A percentile compares a stretch with the other conserved stretches of the same genome.
Conservation (phyloP, 2,113 vertebrate species). For the Lophius piscatorius region DNA sequence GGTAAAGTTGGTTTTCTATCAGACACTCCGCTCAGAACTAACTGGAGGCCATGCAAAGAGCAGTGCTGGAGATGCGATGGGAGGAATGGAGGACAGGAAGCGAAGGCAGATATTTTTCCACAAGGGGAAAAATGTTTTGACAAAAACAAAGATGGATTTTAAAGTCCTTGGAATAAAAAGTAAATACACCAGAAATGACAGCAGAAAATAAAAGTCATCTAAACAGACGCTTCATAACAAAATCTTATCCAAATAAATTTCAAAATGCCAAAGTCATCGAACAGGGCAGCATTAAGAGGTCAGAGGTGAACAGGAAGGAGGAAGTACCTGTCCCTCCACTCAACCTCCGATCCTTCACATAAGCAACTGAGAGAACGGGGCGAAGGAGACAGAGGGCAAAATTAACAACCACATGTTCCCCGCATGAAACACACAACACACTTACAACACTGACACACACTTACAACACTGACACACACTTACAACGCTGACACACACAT, state of each 20-base stretch:
- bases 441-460: constrained; percentile 1
- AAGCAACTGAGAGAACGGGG: constrained; percentile 89
- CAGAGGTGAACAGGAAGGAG: constrained; percentile 78
- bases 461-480: background rate
- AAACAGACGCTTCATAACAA: constrained; percentile 51
- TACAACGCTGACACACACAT: no score
- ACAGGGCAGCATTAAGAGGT: constrained; percentile 65
- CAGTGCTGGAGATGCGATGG: constrained; percentile 65
- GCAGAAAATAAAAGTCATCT: constrained; percentile 29
- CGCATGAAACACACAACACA: constrained; percentile 44
- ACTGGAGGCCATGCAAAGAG: constrained; percentile 71
- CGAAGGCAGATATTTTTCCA: constrained; percentile 68
- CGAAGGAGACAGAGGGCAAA: constrained; percentile 74
- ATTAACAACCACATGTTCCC: constrained; percentile 70
- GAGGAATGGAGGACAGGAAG: constrained; percentile 27
- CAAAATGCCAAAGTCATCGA: constrained; percentile 50
- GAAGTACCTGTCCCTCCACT: constrained; percentile 96
- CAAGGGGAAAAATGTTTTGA: constrained; percentile 62
- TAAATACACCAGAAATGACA: constrained; percentile 15
- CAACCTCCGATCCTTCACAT: constrained; percentile 99
- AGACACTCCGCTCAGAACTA: constrained; percentile 42
- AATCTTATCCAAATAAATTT: constrained; percentile 39
- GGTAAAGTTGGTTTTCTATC: background rate
- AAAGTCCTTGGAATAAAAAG: constrained; percentile 32
- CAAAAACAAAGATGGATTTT: constrained; percentile 52